A percentile compares a stretch with the other conserved stretches of the same genome.
Conservation (phyloP, 2,113 vertebrate species). For the Harpagus bidentatus region DNA sequence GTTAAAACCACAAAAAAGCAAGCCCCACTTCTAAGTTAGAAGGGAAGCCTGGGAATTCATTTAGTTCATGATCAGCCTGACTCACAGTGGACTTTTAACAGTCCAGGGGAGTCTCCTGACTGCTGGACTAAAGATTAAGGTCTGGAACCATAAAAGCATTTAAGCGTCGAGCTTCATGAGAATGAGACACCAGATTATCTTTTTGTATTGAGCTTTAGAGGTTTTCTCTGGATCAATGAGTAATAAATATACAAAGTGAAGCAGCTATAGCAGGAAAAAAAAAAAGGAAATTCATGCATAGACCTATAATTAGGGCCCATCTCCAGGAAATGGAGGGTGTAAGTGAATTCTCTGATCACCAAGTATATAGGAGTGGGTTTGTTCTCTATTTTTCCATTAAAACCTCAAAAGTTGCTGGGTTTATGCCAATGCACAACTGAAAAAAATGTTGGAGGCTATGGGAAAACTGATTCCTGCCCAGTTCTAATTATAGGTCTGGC, state of each 20-base stretch:
- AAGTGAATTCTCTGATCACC: not conserved
- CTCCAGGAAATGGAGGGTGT: not conserved
- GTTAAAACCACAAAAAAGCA: constrained; percentile 41
- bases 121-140: not conserved
- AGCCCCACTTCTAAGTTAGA: not conserved
- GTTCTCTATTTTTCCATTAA: not conserved
- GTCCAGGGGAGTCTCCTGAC: not conserved
- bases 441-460: constrained; percentile 8
- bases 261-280: not conserved
- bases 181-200: not conserved
- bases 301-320: not conserved
- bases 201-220: not conserved
- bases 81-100: not conserved
- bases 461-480: constrained; percentile 21
- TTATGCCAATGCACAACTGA: not conserved
- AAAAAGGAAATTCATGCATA: not conserved
- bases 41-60: constrained; percentile 29
- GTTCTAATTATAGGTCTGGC: constrained; percentile 34
- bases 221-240: not conserved
- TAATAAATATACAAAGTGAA: not conserved
- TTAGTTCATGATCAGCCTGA: not conserved
- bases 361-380: not conserved
- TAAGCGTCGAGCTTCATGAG: not conserved
- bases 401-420: constrained; percentile 1
- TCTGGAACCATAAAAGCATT: not conserved